phyloP scores from a whole-genome alignment of 2,888 invertebrate genomes.

The Asteroscopus sphinx region DNA sequence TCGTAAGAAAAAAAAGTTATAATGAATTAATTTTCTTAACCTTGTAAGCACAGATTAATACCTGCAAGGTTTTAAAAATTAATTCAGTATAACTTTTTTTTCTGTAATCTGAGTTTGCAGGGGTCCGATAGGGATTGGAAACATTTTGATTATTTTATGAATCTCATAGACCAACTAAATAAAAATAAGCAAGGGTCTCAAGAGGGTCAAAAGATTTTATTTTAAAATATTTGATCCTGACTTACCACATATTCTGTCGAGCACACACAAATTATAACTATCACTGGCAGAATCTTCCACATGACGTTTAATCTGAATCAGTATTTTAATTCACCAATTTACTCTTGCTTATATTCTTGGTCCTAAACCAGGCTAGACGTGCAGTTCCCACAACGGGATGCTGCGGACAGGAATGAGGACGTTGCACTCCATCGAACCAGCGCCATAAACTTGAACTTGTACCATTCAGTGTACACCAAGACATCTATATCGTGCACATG shows the following conservation, averaged over 20 bases:
- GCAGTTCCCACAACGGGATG: conserved; percentile 65
- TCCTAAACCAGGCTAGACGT: conserved; percentile 44
- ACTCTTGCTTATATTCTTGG: conserved; percentile 18
- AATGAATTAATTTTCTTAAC: too few species aligned
- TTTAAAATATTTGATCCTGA: background rate
- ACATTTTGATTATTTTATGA: too few species aligned
- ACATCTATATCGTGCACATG: conserved; percentile 16
- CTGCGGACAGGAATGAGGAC: conserved; percentile 74
- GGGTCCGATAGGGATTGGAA: too few species aligned
- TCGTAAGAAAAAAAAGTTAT: too few species aligned
- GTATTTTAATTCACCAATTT: background rate
- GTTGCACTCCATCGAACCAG: conserved; percentile 71
- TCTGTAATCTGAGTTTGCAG: too few species aligned
- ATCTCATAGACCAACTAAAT: too few species aligned
- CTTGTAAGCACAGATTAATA: too few species aligned
- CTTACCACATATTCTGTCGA: conserved; percentile 48
- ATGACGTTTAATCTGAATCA: conserved; percentile 16
- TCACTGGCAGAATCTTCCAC: conserved; percentile 49
- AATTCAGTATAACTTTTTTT: too few species aligned
- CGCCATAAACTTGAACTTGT: conserved; percentile 58
- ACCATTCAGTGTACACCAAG: conserved; percentile 55
- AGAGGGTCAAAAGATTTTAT: too few species aligned
- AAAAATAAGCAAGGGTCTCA: too few species aligned
- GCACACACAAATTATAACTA: conserved; percentile 41
- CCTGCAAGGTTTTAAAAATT: too few species aligned